Percentiles rank a stretch among this genome's conserved stretches.
phyloP scores from a whole-genome alignment of 2,113 vertebrate genomes.

The Lophius piscatorius region DNA sequence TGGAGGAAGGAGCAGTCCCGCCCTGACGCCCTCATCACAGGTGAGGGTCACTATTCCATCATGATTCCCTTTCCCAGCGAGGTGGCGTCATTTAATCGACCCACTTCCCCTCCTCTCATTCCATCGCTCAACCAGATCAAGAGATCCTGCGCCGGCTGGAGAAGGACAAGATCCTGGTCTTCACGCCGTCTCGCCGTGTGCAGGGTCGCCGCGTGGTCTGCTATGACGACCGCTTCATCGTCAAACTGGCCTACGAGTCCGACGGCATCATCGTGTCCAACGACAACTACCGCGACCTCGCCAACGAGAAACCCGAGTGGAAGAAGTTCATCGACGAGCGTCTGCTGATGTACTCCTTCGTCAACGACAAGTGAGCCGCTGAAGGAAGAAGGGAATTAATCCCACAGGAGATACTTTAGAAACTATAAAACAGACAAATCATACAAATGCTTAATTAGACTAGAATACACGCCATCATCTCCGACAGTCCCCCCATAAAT shows the following conservation, averaged over 20 bases:
- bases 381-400: too few species aligned
- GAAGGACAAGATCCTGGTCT: constrained; percentile 96
- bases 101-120: background rate
- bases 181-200: constrained; percentile 94
- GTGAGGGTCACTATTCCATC: constrained; percentile 56
- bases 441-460: too few species aligned
- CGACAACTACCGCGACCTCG: constrained; percentile 97
- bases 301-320: constrained; percentile 97
- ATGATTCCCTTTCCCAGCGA: background rate
- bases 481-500: too few species aligned
- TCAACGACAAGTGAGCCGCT: constrained; percentile 99
- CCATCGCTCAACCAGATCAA: constrained; percentile 82
- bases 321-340: constrained; percentile 98
- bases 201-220: constrained; percentile 96
- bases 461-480: too few species aligned
- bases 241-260: constrained; percentile 95
- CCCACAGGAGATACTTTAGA: too few species aligned
- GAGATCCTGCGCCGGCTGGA: constrained; percentile 92
- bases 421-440: background rate
- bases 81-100: background rate
- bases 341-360: constrained; percentile 98
- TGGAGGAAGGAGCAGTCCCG: constrained; percentile 98
- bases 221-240: constrained; percentile 96
- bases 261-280: constrained; percentile 98
- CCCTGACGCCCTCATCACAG: constrained; percentile 97